These are phyloP conservation scores for Drosophila leonis DNA, from an alignment of 2,888 invertebrate genomes.

Conservation along the genomic window DNA sequence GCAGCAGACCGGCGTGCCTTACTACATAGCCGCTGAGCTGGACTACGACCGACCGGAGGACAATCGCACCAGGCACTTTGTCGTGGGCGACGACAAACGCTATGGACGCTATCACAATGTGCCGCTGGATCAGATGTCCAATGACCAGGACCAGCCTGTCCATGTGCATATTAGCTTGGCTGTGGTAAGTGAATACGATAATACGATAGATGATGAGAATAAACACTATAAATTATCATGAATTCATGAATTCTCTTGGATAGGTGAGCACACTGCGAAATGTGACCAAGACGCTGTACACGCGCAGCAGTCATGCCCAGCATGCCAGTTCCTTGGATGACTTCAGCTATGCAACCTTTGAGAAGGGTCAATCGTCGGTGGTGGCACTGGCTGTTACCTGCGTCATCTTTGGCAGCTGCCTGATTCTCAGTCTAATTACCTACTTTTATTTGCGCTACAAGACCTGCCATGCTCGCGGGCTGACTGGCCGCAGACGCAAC, in stretches of 20 bases:
- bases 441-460: conserved; percentile 86
- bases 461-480: conserved; percentile 79
- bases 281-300: conserved; percentile 89
- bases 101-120: conserved; percentile 93
- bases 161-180: conserved; percentile 90
- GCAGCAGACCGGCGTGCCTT: conserved; percentile 89
- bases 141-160: conserved; percentile 84
- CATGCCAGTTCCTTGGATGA: conserved; percentile 81
- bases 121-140: conserved; percentile 86
- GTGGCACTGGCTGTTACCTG: conserved; percentile 88
- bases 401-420: conserved; percentile 88
- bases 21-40: conserved; percentile 94
- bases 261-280: conserved; percentile 87
- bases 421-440: conserved; percentile 88
- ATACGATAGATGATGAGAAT: not conserved
- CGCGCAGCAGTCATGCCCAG: conserved; percentile 86
- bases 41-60: conserved; percentile 86
- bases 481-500: conserved; percentile 84
- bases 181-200: conserved; percentile 87
- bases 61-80: conserved; percentile 89
- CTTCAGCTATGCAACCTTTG: conserved; percentile 81
- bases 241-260: not conserved
- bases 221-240: not conserved
- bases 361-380: conserved; percentile 81
- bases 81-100: conserved; percentile 90